These are phyloP conservation scores for Nixonia krombeini DNA, from an alignment of 1,140 invertebrate genomes.

Conservation along the genomic window DNA sequence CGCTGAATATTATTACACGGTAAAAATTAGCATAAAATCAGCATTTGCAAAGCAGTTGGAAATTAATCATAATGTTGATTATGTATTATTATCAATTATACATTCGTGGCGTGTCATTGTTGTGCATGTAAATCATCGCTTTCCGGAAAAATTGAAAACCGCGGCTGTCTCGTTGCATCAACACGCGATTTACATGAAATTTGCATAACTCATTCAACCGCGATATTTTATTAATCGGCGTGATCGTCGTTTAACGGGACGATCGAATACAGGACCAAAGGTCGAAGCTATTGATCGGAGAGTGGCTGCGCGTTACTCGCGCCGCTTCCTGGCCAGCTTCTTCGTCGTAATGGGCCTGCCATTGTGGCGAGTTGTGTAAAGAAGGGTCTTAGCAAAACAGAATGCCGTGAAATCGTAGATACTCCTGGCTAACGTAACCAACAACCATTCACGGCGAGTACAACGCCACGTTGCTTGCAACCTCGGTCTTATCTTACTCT, in stretches of 20 bases:
- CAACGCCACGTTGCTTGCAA: conserved; percentile 18
- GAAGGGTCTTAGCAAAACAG: conserved; percentile 31
- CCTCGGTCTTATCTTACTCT: conserved; percentile 37
- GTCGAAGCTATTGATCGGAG: too few species aligned
- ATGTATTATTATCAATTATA: conserved; percentile 24
- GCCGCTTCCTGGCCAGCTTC: conserved; percentile 4
- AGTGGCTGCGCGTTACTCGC: conserved; percentile 5
- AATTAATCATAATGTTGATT: conserved; percentile 15
- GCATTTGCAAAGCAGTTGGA: conserved; percentile 11
- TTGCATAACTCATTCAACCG: too few species aligned
- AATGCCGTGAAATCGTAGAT: conserved; percentile 31
- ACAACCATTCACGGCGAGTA: conserved; percentile 30
- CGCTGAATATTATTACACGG: too few species aligned
- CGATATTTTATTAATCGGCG: too few species aligned
- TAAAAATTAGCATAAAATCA: too few species aligned
- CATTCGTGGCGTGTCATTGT: neutral
- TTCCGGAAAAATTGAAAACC: too few species aligned
- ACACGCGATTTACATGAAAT: too few species aligned
- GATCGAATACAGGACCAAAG: too few species aligned
- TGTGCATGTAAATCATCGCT: conserved; percentile 1
- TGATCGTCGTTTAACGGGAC: too few species aligned
- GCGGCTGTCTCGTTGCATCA: too few species aligned
- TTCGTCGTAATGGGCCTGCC: neutral
- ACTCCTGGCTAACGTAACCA: conserved; percentile 23
- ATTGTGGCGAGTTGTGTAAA: conserved; percentile 13